These are phyloP conservation scores for Neosilurus hyrtlii DNA, from an alignment of 2,797 vertebrate genomes.

Conservation along the genomic window DNA sequence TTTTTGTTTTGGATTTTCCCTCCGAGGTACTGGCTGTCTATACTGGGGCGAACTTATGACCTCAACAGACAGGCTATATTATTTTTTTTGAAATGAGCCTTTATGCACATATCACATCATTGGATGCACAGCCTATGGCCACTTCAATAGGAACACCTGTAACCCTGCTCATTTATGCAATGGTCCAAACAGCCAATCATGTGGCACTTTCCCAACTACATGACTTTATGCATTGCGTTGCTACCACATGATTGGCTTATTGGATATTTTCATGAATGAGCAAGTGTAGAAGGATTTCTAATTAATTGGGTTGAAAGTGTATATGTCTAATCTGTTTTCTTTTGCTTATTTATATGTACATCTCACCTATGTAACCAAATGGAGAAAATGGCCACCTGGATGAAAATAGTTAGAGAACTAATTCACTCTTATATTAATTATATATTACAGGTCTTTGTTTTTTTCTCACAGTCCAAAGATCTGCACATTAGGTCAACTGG, in stretches of 20 bases:
- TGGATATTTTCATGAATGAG: background rate
- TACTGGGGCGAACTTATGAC: slow-evolving; percentile 33
- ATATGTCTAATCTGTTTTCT: background rate
- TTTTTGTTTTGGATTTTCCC: slow-evolving; percentile 28
- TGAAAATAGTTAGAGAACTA: background rate
- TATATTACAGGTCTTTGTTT: background rate
- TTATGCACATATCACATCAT: slow-evolving; percentile 8
- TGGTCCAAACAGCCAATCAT: background rate
- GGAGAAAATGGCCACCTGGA: background rate
- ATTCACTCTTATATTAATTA: background rate
- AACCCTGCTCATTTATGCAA: background rate
- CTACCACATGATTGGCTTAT: background rate
- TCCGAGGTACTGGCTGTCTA: slow-evolving; percentile 9
- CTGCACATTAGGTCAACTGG: too few species aligned
- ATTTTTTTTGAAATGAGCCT: slow-evolving; percentile 25
- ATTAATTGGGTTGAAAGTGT: background rate
- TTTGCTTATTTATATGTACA: background rate
- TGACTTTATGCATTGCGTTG: background rate
- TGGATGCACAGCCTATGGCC: background rate
- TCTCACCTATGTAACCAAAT: background rate
- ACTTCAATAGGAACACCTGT: background rate
- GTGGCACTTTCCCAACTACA: background rate
- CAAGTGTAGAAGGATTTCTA: background rate
- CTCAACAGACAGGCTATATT: slow-evolving; percentile 21
- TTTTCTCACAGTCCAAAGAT: too few species aligned